Conservation (phyloP, 1,140 invertebrate genomes). For the Planococcus citri region DNA sequence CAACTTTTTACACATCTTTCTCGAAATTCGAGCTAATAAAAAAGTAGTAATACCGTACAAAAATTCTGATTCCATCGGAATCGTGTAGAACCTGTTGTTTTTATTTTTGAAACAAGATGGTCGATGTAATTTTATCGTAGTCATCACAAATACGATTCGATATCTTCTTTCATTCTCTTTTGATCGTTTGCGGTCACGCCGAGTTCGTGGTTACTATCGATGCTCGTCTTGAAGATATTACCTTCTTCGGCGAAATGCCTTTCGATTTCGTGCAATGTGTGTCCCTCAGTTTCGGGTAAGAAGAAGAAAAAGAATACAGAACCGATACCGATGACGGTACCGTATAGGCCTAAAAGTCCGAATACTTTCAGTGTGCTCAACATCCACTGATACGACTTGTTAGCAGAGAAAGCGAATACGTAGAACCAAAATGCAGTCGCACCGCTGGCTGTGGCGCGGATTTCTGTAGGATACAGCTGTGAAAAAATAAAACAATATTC, state of each 20-base stretch:
- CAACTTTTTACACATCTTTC: too few species aligned
- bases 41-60: background rate
- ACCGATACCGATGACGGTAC: constrained; percentile 39
- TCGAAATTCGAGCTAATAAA: too few species aligned
- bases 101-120: too few species aligned
- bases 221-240: constrained; percentile 21
- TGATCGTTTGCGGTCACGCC: background rate
- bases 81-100: too few species aligned
- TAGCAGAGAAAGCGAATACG: constrained; percentile 54
- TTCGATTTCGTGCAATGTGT: constrained; percentile 55
- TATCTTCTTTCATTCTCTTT: background rate
- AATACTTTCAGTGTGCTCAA: constrained; percentile 43
- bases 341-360: constrained; percentile 55
- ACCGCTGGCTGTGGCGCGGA: constrained; percentile 52
- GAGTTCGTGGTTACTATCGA: constrained; percentile 12
- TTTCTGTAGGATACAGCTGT: constrained; percentile 45
- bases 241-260: constrained; percentile 25
- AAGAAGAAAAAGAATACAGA: constrained; percentile 40
- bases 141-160: background rate
- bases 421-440: constrained; percentile 54
- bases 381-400: constrained; percentile 45
- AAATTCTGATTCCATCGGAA: background rate
- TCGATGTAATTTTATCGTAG: too few species aligned
- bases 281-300: constrained; percentile 73
- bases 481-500: constrained; percentile 20